Evolutionary conservation across 2,888 invertebrate genomes (phyloP), one percentile per base, ranked within the genome.

Genomic region (Habroteleia sp.): DNA sequence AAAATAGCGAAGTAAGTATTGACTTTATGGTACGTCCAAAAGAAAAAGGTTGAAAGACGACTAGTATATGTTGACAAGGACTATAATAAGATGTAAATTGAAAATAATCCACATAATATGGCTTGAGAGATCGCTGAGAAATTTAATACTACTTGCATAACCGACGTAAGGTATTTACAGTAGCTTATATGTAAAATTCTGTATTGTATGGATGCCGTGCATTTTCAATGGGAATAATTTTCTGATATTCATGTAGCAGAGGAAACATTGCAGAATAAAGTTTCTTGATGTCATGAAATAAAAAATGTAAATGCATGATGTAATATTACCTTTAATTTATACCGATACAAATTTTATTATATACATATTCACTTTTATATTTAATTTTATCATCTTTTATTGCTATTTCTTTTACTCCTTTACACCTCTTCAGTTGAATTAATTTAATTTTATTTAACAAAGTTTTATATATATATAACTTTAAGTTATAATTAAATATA

Each of bases 111-210:
- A 13, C 41, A 31, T 41, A 56, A 20, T 41, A 41, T 31, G 41
- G 31, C 31, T 56, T 41, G 31, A 56, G 13, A 56, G 41, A 29
- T 56, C 31, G 41, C 31, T 56, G 5, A 41, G 56, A 56, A 39
- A 56, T 56, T 56, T 56, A 56, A 56, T 56, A 56, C 41, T 41
- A 31, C 39, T 54, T 54, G 52, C 52, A 39, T 37, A 52, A 39
- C 54, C 17, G 39, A 23, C 14, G 7, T 39, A 41, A 31, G 29
- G 7, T 56, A 41, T 56, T 56, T 31, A 56, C 41, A 56, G 41
- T 41, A 11, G 31, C 56, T 56, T 31, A 39, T 56, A 27, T 41
- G 56, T 41, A 56, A 29, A 56, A 41, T 56, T 41, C 17, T 10
- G 20, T 42, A 41, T 41, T 41, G 31, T 41, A 41, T 31, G 17